Evolutionary conservation across 2,888 invertebrate genomes (phyloP).

Genomic region (Muschampia plurimacula): DNA sequence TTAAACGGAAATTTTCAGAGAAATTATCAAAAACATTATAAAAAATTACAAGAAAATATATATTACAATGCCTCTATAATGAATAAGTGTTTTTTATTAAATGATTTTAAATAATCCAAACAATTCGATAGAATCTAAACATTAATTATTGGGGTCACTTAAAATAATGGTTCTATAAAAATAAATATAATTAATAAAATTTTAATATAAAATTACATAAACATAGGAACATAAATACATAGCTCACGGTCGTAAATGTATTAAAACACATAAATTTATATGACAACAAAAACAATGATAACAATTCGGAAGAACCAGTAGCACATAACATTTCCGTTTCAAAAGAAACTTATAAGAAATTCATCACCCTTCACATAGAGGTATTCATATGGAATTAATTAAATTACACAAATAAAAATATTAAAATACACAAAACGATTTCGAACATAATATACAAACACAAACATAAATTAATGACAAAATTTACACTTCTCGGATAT

Average conservation of each 20-base stretch:
- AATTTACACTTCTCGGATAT: constrained; percentile 69
- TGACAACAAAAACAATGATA: constrained; percentile 44
- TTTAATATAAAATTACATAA: constrained; percentile 33
- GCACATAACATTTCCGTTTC: constrained; percentile 46
- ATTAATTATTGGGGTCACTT: background rate
- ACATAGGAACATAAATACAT: constrained; percentile 32
- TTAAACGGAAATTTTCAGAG: no score
- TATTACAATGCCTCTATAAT: no score
- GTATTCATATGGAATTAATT: constrained; percentile 23
- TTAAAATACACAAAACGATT: constrained; percentile 37
- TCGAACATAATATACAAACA: constrained; percentile 44
- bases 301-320: constrained; percentile 52
- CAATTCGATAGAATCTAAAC: background rate
- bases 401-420: constrained; percentile 8
- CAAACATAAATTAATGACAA: constrained; percentile 38
- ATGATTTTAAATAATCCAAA: background rate
- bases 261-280: constrained; percentile 41
- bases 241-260: constrained; percentile 32
- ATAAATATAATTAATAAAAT: constrained; percentile 19
- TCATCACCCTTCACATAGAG: constrained; percentile 25
- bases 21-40: no score
- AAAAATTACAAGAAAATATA: no score
- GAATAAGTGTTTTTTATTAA: background rate
- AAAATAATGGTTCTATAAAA: constrained; percentile 14
- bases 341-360: constrained; percentile 45